A percentile compares a stretch with the other conserved stretches of the same genome.
phyloP scores from a whole-genome alignment of 2,113 vertebrate genomes.

The Neotragus moschatus region DNA sequence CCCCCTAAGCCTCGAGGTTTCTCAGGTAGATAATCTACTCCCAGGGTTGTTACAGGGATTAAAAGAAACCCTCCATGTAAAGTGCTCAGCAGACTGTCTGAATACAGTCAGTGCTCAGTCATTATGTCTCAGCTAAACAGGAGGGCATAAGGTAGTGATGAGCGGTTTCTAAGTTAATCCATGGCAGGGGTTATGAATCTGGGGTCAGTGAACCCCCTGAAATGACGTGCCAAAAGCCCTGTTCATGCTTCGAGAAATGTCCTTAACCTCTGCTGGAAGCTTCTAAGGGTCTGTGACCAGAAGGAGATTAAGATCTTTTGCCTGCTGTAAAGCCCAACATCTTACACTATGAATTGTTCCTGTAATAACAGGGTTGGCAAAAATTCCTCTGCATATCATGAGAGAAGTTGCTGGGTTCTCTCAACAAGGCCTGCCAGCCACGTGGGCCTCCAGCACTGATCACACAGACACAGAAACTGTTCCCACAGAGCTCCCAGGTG shows the following conservation, averaged over 20 bases:
- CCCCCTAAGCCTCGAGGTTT: not conserved
- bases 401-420: not conserved
- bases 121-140: not conserved
- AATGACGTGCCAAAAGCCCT: not conserved
- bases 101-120: not conserved
- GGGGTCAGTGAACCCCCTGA: not conserved
- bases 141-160: not conserved
- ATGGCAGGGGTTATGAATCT: not conserved
- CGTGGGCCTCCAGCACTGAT: not conserved
- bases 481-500: not conserved
- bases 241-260: not conserved
- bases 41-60: not conserved
- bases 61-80: not conserved
- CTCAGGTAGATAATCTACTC: not conserved
- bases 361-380: not conserved
- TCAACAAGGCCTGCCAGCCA: not conserved
- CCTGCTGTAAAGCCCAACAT: not conserved
- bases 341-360: not conserved
- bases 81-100: not conserved
- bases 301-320: not conserved
- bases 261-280: not conserved
- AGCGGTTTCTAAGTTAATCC: not conserved
- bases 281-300: not conserved
- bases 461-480: not conserved
- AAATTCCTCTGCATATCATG: not conserved